These are phyloP conservation scores for Paramormyrops kingsleyae DNA, from an alignment of 2,113 vertebrate species.

Conservation along the genomic window DNA sequence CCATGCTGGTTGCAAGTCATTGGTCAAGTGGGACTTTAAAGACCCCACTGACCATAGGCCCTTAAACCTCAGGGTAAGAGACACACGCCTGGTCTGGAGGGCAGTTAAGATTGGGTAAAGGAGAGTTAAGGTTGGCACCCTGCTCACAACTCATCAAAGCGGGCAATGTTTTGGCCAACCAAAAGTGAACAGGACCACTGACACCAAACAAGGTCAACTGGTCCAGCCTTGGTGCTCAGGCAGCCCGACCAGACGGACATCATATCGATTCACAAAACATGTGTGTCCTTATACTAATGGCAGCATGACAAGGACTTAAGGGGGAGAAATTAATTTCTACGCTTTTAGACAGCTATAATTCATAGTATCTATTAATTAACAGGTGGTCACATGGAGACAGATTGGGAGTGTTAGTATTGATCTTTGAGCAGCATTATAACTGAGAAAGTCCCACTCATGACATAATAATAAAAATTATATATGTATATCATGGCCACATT, in stretches of 20 bases:
- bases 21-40: not conserved
- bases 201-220: not conserved
- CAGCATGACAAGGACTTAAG: not conserved
- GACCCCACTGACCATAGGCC: not conserved
- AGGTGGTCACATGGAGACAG: not conserved
- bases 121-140: not conserved
- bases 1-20: not conserved
- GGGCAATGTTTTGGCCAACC: not conserved
- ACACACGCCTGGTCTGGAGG: not conserved
- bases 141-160: not conserved
- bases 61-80: not conserved
- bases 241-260: not conserved
- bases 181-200: not conserved
- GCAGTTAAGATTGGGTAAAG: not conserved
- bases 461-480: not conserved
- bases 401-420: not conserved
- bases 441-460: not conserved
- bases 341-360: slow-evolving; percentile 7
- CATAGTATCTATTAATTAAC: slow-evolving; percentile 11
- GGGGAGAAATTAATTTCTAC: slow-evolving; percentile 5
- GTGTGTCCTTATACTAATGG: slow-evolving; percentile 3
- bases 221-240: not conserved
- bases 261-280: slow-evolving; percentile 3
- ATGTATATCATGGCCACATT: not conserved
- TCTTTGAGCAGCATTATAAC: not conserved